Percentiles rank a stretch among this genome's conserved stretches.
Evolutionary conservation across 2,888 invertebrate species (phyloP).

Genomic region (Mimas tiliae): DNA sequence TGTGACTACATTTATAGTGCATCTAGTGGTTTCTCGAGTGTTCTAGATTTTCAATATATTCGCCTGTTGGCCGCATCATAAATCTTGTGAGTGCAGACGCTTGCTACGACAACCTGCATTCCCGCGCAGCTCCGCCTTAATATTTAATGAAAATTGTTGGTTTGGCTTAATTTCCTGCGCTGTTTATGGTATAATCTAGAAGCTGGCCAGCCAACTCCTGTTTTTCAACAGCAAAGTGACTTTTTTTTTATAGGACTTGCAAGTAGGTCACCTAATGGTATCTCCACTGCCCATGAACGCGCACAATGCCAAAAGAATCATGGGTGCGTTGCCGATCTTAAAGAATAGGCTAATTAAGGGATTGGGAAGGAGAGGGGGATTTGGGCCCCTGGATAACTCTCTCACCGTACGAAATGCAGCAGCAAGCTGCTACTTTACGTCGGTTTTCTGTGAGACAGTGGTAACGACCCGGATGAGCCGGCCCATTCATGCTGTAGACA

Average conservation of each 20-base stretch:
- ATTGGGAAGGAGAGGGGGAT: no score
- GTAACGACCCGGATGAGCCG: no score
- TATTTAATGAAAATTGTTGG: slow-evolving; percentile 78
- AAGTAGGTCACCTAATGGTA: no score
- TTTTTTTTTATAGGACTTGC: background rate
- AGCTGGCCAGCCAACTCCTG: background rate
- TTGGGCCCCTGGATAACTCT: no score
- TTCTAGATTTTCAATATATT: slow-evolving; percentile 77
- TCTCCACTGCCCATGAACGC: background rate
- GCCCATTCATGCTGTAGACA: no score
- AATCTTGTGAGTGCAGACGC: slow-evolving; percentile 69
- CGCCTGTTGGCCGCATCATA: slow-evolving; percentile 79
- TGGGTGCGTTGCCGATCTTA: no score
- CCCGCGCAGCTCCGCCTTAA: slow-evolving; percentile 62
- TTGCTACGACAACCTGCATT: slow-evolving; percentile 74
- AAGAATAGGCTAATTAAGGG: no score
- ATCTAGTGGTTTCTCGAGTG: slow-evolving; percentile 69
- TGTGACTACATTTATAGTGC: slow-evolving; percentile 61
- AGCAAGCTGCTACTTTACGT: no score
- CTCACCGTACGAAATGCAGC: no score
- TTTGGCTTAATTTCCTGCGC: slow-evolving; percentile 63
- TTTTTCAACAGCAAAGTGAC: background rate
- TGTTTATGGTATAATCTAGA: slow-evolving; percentile 22
- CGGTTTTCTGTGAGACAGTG: no score
- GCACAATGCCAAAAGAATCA: no score